Evolutionary conservation across 2,113 vertebrate species (phyloP).

Genomic region (Mormoops blainvillei): DNA sequence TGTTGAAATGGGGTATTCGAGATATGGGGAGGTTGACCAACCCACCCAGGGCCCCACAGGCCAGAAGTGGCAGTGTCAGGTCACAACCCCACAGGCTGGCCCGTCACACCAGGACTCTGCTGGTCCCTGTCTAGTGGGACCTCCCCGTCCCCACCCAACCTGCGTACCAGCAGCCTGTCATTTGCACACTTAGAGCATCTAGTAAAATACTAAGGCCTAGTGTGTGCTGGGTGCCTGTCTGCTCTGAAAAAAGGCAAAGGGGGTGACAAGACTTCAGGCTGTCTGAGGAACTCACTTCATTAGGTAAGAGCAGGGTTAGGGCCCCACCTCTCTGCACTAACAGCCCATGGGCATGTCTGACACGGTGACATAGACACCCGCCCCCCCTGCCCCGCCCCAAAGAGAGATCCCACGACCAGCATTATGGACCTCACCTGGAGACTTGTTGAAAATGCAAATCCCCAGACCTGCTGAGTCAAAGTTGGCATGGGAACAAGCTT

Average conservation of each 20-base stretch:
- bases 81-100: rapidly evolving
- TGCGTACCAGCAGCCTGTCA: neutral
- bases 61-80: neutral
- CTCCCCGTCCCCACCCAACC: neutral
- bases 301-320: neutral
- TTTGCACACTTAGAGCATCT: neutral
- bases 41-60: neutral
- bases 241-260: neutral
- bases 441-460: neutral
- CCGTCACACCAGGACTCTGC: neutral
- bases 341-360: neutral
- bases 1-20: neutral
- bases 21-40: no score
- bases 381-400: neutral
- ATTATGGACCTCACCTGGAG: no score
- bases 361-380: neutral
- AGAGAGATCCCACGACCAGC: neutral
- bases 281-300: neutral
- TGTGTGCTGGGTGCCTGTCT: neutral
- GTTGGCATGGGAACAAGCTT: neutral
- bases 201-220: neutral
- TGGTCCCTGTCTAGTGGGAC: neutral
- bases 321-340: neutral
- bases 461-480: neutral
- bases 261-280: neutral